These are phyloP conservation scores for Lucilia sericata DNA, from an alignment of 1,140 invertebrate species.

Conservation along the genomic window DNA sequence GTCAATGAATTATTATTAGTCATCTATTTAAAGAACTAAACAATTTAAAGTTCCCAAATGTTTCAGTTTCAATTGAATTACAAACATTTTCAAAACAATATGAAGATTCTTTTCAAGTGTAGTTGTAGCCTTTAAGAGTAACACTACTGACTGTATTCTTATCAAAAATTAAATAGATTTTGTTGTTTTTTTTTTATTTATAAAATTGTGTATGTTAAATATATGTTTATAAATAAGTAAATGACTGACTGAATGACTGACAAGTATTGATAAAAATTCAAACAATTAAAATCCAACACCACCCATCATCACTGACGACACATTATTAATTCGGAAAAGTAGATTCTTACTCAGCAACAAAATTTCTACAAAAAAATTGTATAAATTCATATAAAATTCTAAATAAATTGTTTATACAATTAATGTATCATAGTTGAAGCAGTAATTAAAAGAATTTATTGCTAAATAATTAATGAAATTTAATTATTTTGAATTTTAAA, in stretches of 20 bases:
- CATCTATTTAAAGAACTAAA: too few relatives aligned
- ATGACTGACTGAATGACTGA: neutral
- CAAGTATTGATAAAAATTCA: neutral
- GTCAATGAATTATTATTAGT: too few relatives aligned
- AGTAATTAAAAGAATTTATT: too few relatives aligned
- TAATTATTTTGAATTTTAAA: too few relatives aligned
- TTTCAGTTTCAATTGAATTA: too few relatives aligned
- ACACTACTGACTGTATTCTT: neutral
- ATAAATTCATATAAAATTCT: neutral
- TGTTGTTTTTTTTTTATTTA: neutral
- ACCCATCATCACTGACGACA: neutral
- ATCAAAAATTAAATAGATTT: conserved; percentile 4
- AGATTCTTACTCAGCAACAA: conserved; percentile 2
- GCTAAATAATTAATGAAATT: too few relatives aligned
- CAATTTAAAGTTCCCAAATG: too few relatives aligned
- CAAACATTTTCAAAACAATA: too few relatives aligned
- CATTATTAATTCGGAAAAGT: neutral
- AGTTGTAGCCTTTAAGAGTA: too few relatives aligned
- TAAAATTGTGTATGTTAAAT: neutral
- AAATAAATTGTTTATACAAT: too few relatives aligned
- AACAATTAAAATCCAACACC: conserved; percentile 14
- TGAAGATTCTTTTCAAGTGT: too few relatives aligned
- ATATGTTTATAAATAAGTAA: conserved; percentile 2
- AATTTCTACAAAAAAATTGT: neutral
- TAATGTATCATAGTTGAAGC: too few relatives aligned